phyloP scores from a whole-genome alignment of 2,797 vertebrate genomes.

The Cuculus canorus region DNA sequence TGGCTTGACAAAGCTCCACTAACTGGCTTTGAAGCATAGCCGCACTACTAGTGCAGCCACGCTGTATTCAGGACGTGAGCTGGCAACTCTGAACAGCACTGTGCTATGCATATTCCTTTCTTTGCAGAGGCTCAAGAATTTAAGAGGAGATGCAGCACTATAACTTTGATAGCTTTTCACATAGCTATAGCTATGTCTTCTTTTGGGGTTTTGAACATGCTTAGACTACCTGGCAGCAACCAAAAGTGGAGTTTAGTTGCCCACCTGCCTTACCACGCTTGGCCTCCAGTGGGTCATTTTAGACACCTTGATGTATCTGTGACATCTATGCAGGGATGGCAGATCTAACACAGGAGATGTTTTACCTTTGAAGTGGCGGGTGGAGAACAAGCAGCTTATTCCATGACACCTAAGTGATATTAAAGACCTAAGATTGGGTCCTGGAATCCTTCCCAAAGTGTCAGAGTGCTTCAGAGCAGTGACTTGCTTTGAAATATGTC shows the following conservation, averaged over 20 bases:
- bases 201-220: neutral
- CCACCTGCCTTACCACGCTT: neutral
- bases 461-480: neutral
- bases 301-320: neutral
- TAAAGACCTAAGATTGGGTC: neutral
- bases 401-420: neutral
- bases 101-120: neutral
- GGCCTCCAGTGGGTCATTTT: neutral
- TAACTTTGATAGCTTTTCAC: accelerated
- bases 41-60: accelerated
- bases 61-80: neutral
- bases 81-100: neutral
- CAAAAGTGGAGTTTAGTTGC: neutral
- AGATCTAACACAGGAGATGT: neutral
- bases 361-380: neutral
- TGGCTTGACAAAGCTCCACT: accelerated
- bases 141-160: neutral
- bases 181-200: neutral
- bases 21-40: neutral
- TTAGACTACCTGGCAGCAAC: neutral
- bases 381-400: neutral
- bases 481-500: neutral
- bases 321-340: neutral
- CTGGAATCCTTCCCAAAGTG: neutral
- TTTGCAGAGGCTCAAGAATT: neutral